Conservation (phyloP, 2,888 invertebrate genomes). For the Polia nebulosa region DNA sequence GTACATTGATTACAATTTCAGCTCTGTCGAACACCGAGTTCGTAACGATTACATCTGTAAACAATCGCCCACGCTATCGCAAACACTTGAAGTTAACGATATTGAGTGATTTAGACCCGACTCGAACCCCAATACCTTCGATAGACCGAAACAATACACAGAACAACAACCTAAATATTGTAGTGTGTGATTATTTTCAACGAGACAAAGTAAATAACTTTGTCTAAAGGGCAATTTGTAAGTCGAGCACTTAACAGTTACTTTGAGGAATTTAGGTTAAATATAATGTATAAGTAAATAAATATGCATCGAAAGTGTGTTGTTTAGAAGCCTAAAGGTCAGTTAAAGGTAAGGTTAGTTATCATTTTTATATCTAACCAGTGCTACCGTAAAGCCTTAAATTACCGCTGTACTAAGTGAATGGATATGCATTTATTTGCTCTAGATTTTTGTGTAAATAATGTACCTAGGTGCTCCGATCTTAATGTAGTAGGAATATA, state of each 20-base stretch:
- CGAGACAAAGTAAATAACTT: slow-evolving; percentile 20
- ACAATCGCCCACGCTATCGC: slow-evolving; percentile 57
- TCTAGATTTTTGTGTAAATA: slow-evolving; percentile 9
- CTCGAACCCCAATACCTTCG: slow-evolving; percentile 44
- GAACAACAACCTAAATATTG: slow-evolving; percentile 41
- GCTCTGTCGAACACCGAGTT: slow-evolving; percentile 44
- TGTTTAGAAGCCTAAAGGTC: background rate
- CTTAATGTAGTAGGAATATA: background rate
- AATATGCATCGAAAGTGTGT: slow-evolving; percentile 20
- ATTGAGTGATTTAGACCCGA: slow-evolving; percentile 51
- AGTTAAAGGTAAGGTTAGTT: too few relatives aligned
- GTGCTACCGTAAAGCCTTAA: background rate
- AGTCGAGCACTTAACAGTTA: slow-evolving; percentile 21
- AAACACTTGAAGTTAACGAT: slow-evolving; percentile 58
- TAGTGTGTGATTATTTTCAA: slow-evolving; percentile 44
- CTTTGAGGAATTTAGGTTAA: slow-evolving; percentile 27
- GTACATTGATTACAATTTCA: slow-evolving; percentile 57
- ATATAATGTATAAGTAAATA: slow-evolving; percentile 19
- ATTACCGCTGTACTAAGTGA: slow-evolving; percentile 14
- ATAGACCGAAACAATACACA: slow-evolving; percentile 46
- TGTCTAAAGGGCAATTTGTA: slow-evolving; percentile 25
- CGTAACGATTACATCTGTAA: slow-evolving; percentile 61
- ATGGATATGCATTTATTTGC: slow-evolving; percentile 15
- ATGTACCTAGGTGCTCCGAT: background rate
- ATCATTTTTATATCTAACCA: slow-evolving; percentile 6